phyloP scores from a whole-genome alignment of 2,888 invertebrate genomes.

The Gonocerus acuteangulatus region DNA sequence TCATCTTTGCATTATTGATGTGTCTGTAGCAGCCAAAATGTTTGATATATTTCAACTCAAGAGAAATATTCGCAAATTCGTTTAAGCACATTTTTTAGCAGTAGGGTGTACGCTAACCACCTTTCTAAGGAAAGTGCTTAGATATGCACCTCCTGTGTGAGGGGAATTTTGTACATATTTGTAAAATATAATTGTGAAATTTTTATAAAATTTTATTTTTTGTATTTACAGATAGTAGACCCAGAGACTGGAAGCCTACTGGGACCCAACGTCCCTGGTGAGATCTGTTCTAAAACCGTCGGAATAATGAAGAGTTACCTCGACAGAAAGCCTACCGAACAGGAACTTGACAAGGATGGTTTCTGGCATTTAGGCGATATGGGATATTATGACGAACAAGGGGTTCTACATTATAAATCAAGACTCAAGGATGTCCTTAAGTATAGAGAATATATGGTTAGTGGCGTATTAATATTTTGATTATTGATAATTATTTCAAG shows the following conservation, averaged over 20 bases:
- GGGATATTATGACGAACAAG: constrained; percentile 28
- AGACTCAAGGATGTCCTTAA: constrained; percentile 29
- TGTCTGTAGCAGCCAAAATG: too few relatives aligned
- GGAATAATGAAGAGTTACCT: constrained; percentile 20
- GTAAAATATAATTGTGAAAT: too few relatives aligned
- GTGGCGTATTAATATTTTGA: constrained; percentile 27
- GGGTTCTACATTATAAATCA: constrained; percentile 9
- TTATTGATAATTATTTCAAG: not conserved
- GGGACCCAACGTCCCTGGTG: constrained; percentile 11
- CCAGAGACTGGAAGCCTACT: constrained; percentile 9
- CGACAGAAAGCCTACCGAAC: constrained; percentile 9
- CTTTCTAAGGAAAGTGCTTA: too few relatives aligned
- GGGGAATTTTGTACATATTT: too few relatives aligned
- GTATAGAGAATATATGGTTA: constrained; percentile 40
- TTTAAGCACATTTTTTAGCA: too few relatives aligned
- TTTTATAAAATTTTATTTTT: too few relatives aligned
- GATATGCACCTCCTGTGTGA: too few relatives aligned
- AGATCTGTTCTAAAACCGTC: constrained; percentile 8
- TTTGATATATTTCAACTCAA: too few relatives aligned
- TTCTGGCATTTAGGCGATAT: constrained; percentile 25
- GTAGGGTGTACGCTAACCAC: too few relatives aligned
- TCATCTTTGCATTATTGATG: too few relatives aligned
- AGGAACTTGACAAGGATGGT: constrained; percentile 10
- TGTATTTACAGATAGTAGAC: constrained; percentile 20
- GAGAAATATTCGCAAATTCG: too few relatives aligned